Conservation (phyloP, 2,797 vertebrate species). For the Lindbergichthys nudifrons region DNA sequence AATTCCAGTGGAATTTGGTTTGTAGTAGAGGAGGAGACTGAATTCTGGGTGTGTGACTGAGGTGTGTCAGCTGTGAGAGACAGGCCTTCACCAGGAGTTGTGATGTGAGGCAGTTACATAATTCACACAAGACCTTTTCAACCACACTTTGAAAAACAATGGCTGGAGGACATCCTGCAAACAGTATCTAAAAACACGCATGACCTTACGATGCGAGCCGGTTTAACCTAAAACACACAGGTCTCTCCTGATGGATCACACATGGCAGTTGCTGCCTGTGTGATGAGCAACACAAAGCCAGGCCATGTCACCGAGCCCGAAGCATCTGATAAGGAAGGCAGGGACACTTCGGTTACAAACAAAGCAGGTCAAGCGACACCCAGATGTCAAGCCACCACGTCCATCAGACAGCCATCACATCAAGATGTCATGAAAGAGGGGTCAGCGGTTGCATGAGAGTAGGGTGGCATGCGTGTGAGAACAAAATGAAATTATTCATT, state of each 20-base stretch:
- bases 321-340: slow-evolving; percentile 73
- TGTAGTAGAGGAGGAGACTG: not conserved
- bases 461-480: slow-evolving; percentile 30
- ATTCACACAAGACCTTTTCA: slow-evolving; percentile 40
- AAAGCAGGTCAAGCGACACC: slow-evolving; percentile 86
- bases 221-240: slow-evolving; percentile 27
- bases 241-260: slow-evolving; percentile 33
- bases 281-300: slow-evolving; percentile 66
- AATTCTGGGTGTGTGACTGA: not conserved
- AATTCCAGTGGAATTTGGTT: not conserved
- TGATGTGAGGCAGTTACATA: slow-evolving; percentile 36
- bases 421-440: slow-evolving; percentile 44
- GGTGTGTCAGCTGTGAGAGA: not conserved
- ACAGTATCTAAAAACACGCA: slow-evolving; percentile 51
- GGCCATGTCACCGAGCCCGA: slow-evolving; percentile 45
- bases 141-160: slow-evolving; percentile 26
- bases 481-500: slow-evolving; percentile 64
- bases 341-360: slow-evolving; percentile 78
- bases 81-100: slow-evolving; percentile 13
- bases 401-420: slow-evolving; percentile 77
- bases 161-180: slow-evolving; percentile 25
- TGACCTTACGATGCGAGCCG: slow-evolving; percentile 55
- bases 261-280: slow-evolving; percentile 44
- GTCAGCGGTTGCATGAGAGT: slow-evolving; percentile 27
- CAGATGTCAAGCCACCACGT: slow-evolving; percentile 86